Evolutionary conservation across 2,797 vertebrate species (phyloP).

Genomic region (Jordanella pulchra): DNA sequence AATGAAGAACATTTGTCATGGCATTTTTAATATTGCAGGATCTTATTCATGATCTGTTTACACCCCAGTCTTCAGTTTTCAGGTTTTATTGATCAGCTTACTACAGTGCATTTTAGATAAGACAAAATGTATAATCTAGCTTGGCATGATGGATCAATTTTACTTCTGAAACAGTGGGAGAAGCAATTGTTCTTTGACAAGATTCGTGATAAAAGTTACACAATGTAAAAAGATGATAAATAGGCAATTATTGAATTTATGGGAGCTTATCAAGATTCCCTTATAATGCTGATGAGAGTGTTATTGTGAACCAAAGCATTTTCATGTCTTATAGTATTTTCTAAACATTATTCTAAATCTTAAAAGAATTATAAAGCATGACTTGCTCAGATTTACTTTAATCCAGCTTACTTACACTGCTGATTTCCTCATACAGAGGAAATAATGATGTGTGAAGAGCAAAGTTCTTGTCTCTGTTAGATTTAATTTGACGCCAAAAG

Average conservation of each 20-base stretch:
- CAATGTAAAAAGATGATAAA: neutral
- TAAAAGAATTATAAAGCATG: neutral
- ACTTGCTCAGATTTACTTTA: slow-evolving; percentile 3
- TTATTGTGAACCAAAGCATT: neutral
- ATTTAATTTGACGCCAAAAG: slow-evolving; percentile 20
- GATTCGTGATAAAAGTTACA: neutral
- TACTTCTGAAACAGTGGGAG: neutral
- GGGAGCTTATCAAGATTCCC: neutral
- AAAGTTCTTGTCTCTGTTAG: neutral
- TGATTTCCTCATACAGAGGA: neutral
- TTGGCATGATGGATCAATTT: neutral
- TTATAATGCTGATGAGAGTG: neutral
- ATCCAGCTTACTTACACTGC: neutral
- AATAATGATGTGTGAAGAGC: neutral
- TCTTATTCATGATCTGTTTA: neutral
- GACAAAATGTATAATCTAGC: neutral
- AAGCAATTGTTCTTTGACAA: neutral
- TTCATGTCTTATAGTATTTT: neutral
- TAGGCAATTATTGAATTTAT: neutral
- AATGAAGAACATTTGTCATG: neutral
- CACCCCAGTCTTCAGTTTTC: neutral
- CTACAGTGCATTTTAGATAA: neutral
- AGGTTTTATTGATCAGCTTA: neutral
- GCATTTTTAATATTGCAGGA: neutral
- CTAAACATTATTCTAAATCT: neutral